Percentiles rank a stretch among this genome's conserved stretches.
These are phyloP conservation scores for Xiphophorus maculatus DNA, from an alignment of 2,113 vertebrate genomes.

Conservation along the genomic window DNA sequence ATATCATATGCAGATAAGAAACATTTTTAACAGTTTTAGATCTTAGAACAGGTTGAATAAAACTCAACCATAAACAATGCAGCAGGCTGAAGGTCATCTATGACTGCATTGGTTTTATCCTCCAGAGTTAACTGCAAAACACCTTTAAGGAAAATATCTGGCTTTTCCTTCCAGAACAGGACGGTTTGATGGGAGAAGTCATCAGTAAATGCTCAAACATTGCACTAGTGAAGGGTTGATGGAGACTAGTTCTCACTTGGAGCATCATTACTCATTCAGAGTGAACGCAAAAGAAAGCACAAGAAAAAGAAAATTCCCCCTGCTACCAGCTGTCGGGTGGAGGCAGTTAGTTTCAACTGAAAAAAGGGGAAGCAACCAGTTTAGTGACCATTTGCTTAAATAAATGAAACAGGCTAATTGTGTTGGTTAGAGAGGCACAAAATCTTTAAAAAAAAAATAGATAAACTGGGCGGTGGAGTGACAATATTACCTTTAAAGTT, in stretches of 20 bases:
- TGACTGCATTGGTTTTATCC: conserved; percentile 42
- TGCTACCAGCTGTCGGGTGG: conserved; percentile 35
- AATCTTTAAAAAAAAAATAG: conserved; percentile 12
- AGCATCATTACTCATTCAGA: conserved; percentile 13
- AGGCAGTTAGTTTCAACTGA: conserved; percentile 33
- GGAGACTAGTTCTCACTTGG: conserved; percentile 32
- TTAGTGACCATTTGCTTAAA: conserved; percentile 32
- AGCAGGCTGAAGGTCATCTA: conserved; percentile 57
- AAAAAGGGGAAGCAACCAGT: conserved; percentile 39
- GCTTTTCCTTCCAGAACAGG: conserved; percentile 37
- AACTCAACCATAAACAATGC: conserved; percentile 87
- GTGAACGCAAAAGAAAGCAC: conserved; percentile 17
- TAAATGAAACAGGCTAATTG: conserved; percentile 39
- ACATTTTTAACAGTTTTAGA: conserved; percentile 81
- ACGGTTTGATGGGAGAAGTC: conserved; percentile 43
- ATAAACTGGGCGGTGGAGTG: conserved; percentile 31
- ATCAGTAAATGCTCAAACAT: conserved; percentile 69
- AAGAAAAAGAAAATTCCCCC: conserved; percentile 28
- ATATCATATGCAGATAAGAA: conserved; percentile 83
- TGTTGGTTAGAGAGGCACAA: conserved; percentile 73
- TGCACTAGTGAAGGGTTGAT: conserved; percentile 56
- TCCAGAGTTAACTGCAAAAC: conserved; percentile 52
- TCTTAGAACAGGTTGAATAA: conserved; percentile 87
- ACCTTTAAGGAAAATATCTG: conserved; percentile 35
- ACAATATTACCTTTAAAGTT: conserved; percentile 25